A percentile compares a stretch with the other conserved stretches of the same genome.
These are phyloP conservation scores for Chloropsis hardwickii DNA, from an alignment of 2,113 vertebrate species.

Conservation along the genomic window DNA sequence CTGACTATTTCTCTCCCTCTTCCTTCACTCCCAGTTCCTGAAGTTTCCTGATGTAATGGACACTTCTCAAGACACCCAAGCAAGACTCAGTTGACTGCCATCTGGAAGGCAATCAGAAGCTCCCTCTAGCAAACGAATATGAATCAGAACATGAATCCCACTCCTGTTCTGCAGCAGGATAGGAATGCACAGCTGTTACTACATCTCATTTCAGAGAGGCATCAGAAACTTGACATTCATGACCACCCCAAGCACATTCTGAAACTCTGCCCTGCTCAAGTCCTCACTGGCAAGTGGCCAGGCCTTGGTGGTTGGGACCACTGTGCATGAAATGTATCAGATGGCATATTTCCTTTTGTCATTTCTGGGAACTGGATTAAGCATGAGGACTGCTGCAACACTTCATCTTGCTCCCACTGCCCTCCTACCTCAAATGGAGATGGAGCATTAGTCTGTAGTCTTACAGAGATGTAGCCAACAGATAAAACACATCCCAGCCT, in stretches of 20 bases:
- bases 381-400: not conserved
- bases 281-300: not conserved
- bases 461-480: not conserved
- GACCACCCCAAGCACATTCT: slow-evolving; percentile 17
- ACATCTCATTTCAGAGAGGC: slow-evolving; percentile 31
- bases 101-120: not conserved
- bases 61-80: not conserved
- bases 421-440: not conserved
- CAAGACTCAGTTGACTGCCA: not conserved
- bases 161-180: not conserved
- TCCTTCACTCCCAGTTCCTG: not conserved
- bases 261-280: slow-evolving; percentile 12
- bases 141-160: not conserved
- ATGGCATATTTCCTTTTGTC: slow-evolving; percentile 13
- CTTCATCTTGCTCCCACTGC: not conserved
- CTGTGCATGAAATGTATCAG: not conserved
- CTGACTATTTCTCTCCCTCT: not conserved
- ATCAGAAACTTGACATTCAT: slow-evolving; percentile 29
- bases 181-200: slow-evolving; percentile 52
- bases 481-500: not conserved
- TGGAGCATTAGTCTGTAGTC: not conserved
- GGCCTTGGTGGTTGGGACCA: not conserved
- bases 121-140: not conserved
- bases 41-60: not conserved
- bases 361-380: slow-evolving; percentile 47